Base-by-base conservation (phyloP, 35 echinoderm and acorn worm species). In the Anneissia japonica region DNA sequence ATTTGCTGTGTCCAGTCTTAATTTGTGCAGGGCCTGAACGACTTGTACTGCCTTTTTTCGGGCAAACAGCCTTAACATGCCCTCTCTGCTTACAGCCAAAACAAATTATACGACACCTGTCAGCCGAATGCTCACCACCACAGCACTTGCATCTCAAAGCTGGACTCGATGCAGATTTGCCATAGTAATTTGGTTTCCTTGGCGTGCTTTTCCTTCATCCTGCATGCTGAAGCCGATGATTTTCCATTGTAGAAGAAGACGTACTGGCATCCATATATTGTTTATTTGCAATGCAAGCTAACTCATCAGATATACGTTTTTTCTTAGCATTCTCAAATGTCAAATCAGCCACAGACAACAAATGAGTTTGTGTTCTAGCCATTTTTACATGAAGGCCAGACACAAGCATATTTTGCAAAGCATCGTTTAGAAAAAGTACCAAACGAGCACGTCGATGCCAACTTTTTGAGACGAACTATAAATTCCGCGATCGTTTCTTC, bases 291-390 rank as follows among this genome's bases (percentile, higher is more conserved):
- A 46, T 87, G 34, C 29, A 17, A 2, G 85, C 74, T 75, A 87
- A 77, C 46, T 87, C 85, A 43, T 87, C 85, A 4, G 85, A 73
- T 1, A 87, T 26, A 78, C 85, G 79, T 79, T 87, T 87, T 36
- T 29, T 35, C 21, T 35, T 43, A 11, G 85, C 74, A n/a, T 87
- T 78, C 79, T 87, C 75, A 34, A 87, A 87, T 1, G 34, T 87
- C 26, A 87, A 35, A 46, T 87, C 75, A 4, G 74, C 16, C 21
- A 21, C 46, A 4, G 83, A 21, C 0, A 85, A 36, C 23, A 74
- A 40, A 23, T 85, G 51, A 11, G 73, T 87, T 26, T 79, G 85
- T 13, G 85, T 87, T 46, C 74, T 87, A 9, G 30, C 2, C 23
- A 78, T 2, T 29, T 46, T 77, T 0, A 39, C 0, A 38, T 87